Base-by-base conservation (phyloP, 1,140 invertebrate species). In the Galleria mellonella region DNA sequence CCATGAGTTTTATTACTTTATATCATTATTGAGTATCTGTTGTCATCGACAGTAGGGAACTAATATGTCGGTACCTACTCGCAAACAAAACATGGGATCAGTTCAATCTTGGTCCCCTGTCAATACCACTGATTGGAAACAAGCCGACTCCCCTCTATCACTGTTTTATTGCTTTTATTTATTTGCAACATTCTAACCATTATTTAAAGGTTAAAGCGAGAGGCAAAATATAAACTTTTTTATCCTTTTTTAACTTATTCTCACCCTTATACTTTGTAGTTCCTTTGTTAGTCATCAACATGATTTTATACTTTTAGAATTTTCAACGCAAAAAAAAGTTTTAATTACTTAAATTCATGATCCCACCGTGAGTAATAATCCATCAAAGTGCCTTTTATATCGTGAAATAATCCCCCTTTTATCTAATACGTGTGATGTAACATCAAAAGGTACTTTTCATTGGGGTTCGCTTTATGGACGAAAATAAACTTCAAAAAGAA, bases 121-220 rank as follows among this genome's bases (percentile, higher is more conserved):
- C 65, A 75, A 73, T 72, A 71, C 54, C 51, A 33, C 51, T 71
- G 72, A 73, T 72, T 72, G 67, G 62, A 62, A 68, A 55, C 43
- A 54, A 43, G 46, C 17, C 38, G 56, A 13, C 30, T 47, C 40
- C 42, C 48, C 39, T 33, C 38, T 37, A 44, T 32, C 43, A 50
- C 44, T 47, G 49, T 47, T 68, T 66, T 62, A 69, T 69, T 62
- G 42, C 55, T 48, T 69, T 59, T 64, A 67, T 67, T 62, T 60
- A 61, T 62, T 52, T 46, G 56, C 43, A 33, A 32, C 42, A 32
- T 41, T 29, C 49, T 28, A 11, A 46, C 6, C 17, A 23, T 23
- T 6, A 6, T 23, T 2, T 6, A 2, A 23, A 6, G 6, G 6
- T 23, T 23, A 23, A 6, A 3, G 6, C 17, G 6, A 23, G 17